A percentile compares a stretch with the other conserved stretches of the same genome.
Conservation (phyloP, 2,113 vertebrate genomes). For the Pavo muticus region DNA sequence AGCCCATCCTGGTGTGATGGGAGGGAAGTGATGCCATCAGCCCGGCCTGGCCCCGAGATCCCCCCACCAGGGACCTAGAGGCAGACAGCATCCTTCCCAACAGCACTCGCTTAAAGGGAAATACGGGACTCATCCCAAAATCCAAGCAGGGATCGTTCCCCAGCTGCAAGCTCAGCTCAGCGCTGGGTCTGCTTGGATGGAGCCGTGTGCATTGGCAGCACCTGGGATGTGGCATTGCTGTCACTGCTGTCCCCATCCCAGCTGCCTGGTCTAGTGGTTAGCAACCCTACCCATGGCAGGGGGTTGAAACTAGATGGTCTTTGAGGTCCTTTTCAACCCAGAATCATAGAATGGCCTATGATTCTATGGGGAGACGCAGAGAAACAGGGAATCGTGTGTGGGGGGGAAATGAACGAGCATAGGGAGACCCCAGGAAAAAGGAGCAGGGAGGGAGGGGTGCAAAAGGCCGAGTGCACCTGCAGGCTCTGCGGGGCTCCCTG, state of each 20-base stretch:
- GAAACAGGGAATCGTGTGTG: neutral
- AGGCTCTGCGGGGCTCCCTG: neutral
- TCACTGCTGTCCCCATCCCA: accelerated
- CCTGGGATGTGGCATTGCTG: neutral
- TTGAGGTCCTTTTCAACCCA: too few species aligned
- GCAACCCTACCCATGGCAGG: too few species aligned
- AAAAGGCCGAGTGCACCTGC: neutral
- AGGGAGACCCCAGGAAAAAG: neutral
- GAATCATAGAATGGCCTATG: too few species aligned
- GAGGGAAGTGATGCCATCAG: neutral
- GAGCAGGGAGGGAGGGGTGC: neutral
- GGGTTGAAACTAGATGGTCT: too few species aligned
- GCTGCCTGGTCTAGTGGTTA: too few species aligned
- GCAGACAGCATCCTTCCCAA: neutral
- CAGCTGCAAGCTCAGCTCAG: neutral
- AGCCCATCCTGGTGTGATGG: neutral
- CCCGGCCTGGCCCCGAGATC: accelerated
- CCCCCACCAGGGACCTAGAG: neutral
- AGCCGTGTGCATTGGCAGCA: neutral
- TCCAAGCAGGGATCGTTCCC: accelerated
- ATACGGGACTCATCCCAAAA: neutral
- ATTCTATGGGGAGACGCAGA: accelerated
- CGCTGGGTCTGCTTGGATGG: neutral
- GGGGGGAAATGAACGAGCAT: neutral
- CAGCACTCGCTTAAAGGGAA: too few species aligned